A percentile compares a stretch with the other conserved stretches of the same genome.
phyloP scores from a whole-genome alignment of 2,797 vertebrate genomes.

The Zenarchopterus dispar region DNA sequence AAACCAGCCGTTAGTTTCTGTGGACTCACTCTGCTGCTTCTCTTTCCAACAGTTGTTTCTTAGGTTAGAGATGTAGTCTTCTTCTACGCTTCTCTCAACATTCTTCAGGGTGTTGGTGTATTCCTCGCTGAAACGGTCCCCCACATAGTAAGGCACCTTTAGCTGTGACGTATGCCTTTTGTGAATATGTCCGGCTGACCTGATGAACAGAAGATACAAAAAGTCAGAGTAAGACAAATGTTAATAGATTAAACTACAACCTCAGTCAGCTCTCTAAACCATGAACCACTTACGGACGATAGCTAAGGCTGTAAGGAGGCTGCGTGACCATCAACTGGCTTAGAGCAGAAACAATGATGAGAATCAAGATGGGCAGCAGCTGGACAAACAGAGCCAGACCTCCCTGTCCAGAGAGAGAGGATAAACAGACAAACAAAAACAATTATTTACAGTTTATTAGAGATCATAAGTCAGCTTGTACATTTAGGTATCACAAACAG shows the following conservation, averaged over 20 bases:
- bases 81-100: constrained; percentile 93
- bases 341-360: constrained; percentile 96
- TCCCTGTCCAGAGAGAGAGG: constrained; percentile 79
- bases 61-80: constrained; percentile 96
- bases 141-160: constrained; percentile 92
- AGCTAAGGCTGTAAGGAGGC: constrained; percentile 97
- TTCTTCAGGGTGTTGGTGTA: constrained; percentile 88
- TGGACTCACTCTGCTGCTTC: constrained; percentile 94
- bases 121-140: constrained; percentile 90
- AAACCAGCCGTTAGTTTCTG: not conserved
- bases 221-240: constrained; percentile 8
- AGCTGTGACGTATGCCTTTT: constrained; percentile 90
- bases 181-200: constrained; percentile 91
- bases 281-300: constrained; percentile 87
- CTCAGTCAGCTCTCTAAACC: not conserved
- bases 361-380: constrained; percentile 97
- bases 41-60: constrained; percentile 99
- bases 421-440: not conserved
- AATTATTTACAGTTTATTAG: not conserved
- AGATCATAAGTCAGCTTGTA: not conserved
- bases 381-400: constrained; percentile 97
- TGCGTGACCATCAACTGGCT: constrained; percentile 99
- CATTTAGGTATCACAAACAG: not conserved
- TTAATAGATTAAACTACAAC: not conserved
- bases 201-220: constrained; percentile 51